Percentiles rank a stretch among this genome's conserved stretches.
Evolutionary conservation across 2,888 invertebrate species (phyloP).

Genomic region (Cinara cedri): DNA sequence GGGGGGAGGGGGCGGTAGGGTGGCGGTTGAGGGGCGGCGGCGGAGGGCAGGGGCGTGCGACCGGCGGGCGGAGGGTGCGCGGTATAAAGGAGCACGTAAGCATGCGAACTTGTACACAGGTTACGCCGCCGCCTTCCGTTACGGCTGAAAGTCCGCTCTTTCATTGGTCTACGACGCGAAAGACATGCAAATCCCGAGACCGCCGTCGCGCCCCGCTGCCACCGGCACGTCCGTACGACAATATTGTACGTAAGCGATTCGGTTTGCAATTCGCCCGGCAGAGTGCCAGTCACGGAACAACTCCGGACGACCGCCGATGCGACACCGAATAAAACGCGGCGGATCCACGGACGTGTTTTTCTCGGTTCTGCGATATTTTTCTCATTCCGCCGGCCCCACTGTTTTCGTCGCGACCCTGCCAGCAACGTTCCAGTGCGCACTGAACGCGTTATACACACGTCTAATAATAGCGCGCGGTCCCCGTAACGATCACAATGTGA

Average conservation of each 20-base stretch:
- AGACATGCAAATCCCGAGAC: conserved; percentile 55
- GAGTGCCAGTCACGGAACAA: conserved; percentile 54
- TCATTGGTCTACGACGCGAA: conserved; percentile 36
- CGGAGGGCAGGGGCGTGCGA: background rate
- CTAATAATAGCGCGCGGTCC: too few relatives aligned
- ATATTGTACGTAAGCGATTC: background rate
- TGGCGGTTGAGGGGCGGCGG: background rate
- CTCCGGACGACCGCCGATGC: conserved; percentile 15
- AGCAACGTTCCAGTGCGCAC: too few relatives aligned
- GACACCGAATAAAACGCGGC: too few relatives aligned
- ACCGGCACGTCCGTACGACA: background rate
- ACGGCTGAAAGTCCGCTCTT: conserved; percentile 32
- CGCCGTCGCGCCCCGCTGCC: conserved; percentile 12
- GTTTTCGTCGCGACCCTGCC: too few relatives aligned
- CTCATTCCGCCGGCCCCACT: background rate
- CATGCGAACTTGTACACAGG: conserved; percentile 40
- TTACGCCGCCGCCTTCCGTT: background rate
- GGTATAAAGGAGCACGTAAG: conserved; percentile 39
- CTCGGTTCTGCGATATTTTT: too few relatives aligned
- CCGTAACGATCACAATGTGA: too few relatives aligned
- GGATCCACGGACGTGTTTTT: background rate
- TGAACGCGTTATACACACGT: too few relatives aligned
- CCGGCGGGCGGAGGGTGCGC: background rate
- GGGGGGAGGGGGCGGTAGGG: background rate
- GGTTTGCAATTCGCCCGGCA: conserved; percentile 35